A percentile compares a stretch with the other conserved stretches of the same genome.
These are phyloP conservation scores for Netelia virgata DNA, from an alignment of 2,888 invertebrate species.

Conservation along the genomic window DNA sequence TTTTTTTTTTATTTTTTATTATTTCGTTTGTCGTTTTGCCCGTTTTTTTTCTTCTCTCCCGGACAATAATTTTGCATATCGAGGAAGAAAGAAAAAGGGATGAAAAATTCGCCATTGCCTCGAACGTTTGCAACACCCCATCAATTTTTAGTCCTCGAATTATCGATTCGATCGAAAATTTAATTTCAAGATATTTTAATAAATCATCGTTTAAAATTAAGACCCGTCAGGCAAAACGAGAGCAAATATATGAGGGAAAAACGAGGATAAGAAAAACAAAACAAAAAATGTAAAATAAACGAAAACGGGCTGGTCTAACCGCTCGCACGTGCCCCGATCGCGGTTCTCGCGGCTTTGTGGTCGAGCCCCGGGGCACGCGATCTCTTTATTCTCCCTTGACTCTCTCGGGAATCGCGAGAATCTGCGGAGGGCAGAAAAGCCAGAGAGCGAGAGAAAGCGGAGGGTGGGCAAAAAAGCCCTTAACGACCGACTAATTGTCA, in stretches of 20 bases:
- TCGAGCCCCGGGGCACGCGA: conserved; percentile 24
- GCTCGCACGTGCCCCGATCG: conserved; percentile 34
- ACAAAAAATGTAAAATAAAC: conserved; percentile 3
- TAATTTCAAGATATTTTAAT: background rate
- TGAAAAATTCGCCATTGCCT: background rate
- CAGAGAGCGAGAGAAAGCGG: background rate
- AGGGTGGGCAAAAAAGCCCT: background rate
- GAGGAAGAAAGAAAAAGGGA: background rate
- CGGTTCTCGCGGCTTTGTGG: conserved; percentile 44
- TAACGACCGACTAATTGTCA: conserved; percentile 14
- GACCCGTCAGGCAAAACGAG: too few relatives aligned
- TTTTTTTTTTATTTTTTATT: conserved; percentile 45
- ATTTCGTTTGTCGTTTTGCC: conserved; percentile 44
- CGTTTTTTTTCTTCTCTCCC: conserved; percentile 22
- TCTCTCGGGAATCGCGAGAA: background rate
- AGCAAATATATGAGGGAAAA: background rate
- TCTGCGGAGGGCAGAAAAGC: background rate
- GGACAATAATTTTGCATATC: conserved; percentile 42
- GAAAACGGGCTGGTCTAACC: conserved; percentile 14
- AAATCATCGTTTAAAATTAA: too few relatives aligned
- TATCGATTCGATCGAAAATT: background rate
- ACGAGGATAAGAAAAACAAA: background rate
- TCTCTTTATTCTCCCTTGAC: conserved; percentile 8
- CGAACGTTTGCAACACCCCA: background rate
- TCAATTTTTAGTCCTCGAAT: conserved; percentile 13